phyloP scores from a whole-genome alignment of 2,113 vertebrate genomes.

The Tachysurus fulvidraco region DNA sequence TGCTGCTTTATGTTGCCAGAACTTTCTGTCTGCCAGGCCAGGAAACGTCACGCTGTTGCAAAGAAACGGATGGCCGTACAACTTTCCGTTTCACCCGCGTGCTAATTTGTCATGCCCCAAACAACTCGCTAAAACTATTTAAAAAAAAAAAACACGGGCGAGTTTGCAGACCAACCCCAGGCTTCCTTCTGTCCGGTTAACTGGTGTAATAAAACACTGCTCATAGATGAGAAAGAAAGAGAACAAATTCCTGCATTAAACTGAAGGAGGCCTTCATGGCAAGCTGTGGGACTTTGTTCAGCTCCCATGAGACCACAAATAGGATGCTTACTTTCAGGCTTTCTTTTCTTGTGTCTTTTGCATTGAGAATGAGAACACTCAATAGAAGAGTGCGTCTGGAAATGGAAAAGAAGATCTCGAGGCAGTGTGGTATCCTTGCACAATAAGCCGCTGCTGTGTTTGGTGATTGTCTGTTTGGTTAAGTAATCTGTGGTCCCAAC shows the following conservation, averaged over 20 bases:
- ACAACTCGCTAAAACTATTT: constrained; percentile 62
- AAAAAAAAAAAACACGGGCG: constrained; percentile 40
- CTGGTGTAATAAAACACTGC: constrained; percentile 60
- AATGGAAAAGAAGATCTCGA: constrained; percentile 14
- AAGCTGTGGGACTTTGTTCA: constrained; percentile 65
- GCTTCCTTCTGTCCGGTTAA: constrained; percentile 65
- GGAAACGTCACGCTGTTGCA: constrained; percentile 70
- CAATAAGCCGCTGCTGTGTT: neutral
- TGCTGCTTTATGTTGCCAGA: constrained; percentile 58
- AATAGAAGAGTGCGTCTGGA: constrained; percentile 26
- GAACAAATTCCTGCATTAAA: constrained; percentile 72
- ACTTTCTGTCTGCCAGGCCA: constrained; percentile 62
- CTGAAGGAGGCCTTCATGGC: constrained; percentile 66
- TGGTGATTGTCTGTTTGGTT: constrained; percentile 31
- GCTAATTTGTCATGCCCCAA: constrained; percentile 74
- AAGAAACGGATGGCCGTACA: constrained; percentile 68
- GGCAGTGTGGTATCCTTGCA: constrained; percentile 1
- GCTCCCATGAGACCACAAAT: constrained; percentile 58
- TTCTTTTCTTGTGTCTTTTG: constrained; percentile 25
- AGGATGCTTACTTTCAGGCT: constrained; percentile 64
- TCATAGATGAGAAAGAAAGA: constrained; percentile 60
- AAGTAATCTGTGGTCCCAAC: constrained; percentile 35
- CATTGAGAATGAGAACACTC: constrained; percentile 6
- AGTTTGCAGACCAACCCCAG: constrained; percentile 58
- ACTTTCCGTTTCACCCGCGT: constrained; percentile 64